phyloP scores from a whole-genome alignment of 2,113 vertebrate species.

The Pionites leucogaster region DNA sequence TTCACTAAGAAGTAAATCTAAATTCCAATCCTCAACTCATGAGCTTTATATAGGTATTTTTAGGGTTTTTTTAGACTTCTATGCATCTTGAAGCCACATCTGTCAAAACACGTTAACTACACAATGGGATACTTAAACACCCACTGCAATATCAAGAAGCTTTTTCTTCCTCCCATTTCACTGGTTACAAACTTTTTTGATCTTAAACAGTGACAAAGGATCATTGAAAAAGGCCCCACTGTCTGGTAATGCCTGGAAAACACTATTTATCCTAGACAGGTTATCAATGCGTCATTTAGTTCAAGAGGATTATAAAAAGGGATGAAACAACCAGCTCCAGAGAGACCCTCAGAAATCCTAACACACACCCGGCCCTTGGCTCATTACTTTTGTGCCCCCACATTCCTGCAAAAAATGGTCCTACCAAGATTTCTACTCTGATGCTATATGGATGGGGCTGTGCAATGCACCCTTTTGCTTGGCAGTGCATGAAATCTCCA shows the following conservation, averaged over 20 bases:
- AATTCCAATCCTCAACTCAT: background rate
- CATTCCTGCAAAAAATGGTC: background rate
- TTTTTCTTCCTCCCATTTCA: conserved; percentile 17
- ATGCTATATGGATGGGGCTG: background rate
- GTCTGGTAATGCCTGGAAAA: background rate
- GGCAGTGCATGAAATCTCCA: background rate
- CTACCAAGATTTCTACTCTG: background rate
- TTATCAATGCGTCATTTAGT: conserved; percentile 33
- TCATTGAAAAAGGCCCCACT: conserved; percentile 13
- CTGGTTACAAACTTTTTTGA: conserved; percentile 37
- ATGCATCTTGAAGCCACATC: conserved; percentile 7
- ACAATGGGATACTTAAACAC: conserved; percentile 16
- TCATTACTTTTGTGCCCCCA: background rate
- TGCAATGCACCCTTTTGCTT: background rate
- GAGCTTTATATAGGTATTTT: background rate
- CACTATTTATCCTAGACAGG: conserved; percentile 4
- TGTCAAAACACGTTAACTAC: conserved; percentile 43
- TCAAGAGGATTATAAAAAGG: conserved; percentile 17
- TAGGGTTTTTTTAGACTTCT: background rate
- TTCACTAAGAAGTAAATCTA: conserved; percentile 29
- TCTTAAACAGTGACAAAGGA: background rate
- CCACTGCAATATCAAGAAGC: background rate
- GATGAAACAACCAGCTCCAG: background rate
- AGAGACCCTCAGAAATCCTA: background rate
- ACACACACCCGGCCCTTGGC: background rate